Evolutionary conservation across 2,113 vertebrate genomes (phyloP).

Genomic region (Oreochromis tanganicae): DNA sequence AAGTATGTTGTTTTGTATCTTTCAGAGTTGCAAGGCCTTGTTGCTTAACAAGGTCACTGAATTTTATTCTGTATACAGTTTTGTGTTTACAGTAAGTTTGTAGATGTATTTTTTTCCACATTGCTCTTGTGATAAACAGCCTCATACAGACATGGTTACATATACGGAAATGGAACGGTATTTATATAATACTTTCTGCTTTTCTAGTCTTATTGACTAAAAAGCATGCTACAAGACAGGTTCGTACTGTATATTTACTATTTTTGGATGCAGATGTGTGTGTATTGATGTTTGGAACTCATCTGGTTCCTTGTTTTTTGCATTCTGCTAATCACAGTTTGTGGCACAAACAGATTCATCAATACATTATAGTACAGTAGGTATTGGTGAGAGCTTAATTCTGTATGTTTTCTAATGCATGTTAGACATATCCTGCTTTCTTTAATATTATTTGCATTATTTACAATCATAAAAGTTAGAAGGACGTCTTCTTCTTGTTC

Average conservation of each 20-base stretch:
- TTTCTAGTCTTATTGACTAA: background rate
- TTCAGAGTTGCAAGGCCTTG: background rate
- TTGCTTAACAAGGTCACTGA: background rate
- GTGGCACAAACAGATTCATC: background rate
- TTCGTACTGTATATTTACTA: background rate
- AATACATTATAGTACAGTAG: background rate
- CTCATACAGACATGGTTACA: background rate
- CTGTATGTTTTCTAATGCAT: background rate
- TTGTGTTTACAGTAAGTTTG: background rate
- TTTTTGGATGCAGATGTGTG: background rate
- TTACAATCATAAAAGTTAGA: background rate
- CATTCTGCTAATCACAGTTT: background rate
- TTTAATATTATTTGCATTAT: background rate
- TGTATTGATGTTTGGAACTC: background rate
- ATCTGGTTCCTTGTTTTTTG: too few relatives aligned
- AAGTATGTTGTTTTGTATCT: background rate
- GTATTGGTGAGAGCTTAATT: background rate
- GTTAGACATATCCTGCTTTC: background rate
- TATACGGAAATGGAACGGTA: background rate
- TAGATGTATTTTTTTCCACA: background rate
- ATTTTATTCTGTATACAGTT: background rate
- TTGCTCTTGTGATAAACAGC: background rate
- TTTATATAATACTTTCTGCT: background rate
- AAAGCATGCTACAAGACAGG: background rate
- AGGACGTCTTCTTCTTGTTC: background rate